A percentile compares a stretch with the other conserved stretches of the same genome.
Conservation (phyloP, 2,113 vertebrate genomes). For the Phrynocephalus versicolor region DNA sequence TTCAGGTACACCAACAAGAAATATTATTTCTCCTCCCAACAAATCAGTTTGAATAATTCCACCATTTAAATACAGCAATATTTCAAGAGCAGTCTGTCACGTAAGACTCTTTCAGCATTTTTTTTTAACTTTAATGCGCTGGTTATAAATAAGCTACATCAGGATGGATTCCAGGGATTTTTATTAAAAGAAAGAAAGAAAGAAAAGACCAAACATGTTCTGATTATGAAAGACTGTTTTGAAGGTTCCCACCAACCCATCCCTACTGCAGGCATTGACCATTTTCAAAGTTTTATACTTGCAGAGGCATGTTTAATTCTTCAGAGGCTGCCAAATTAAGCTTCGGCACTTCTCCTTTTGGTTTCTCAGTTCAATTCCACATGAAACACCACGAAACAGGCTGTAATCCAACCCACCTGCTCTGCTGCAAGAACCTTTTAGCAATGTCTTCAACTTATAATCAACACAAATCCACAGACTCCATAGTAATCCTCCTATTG, state of each 20-base stretch:
- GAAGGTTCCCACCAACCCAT: slow-evolving; percentile 48
- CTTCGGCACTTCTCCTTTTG: slow-evolving; percentile 50
- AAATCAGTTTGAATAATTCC: slow-evolving; percentile 41
- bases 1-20: background rate
- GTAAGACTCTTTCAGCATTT: slow-evolving; percentile 53
- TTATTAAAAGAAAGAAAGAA: too few relatives aligned
- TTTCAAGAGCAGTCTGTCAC: slow-evolving; percentile 51
- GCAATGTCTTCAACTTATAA: background rate
- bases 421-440: background rate
- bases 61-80: slow-evolving; percentile 32
- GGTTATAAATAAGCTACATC: slow-evolving; percentile 66
- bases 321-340: slow-evolving; percentile 53
- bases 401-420: background rate
- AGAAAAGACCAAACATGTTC: slow-evolving; percentile 45
- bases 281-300: slow-evolving; percentile 35
- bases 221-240: slow-evolving; percentile 47
- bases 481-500: too few relatives aligned
- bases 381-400: background rate
- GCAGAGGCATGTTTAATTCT: slow-evolving; percentile 38
- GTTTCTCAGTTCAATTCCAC: background rate
- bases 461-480: background rate
- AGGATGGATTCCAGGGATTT: slow-evolving; percentile 59
- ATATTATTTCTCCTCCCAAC: slow-evolving; percentile 40
- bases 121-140: slow-evolving; percentile 59
- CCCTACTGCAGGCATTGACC: slow-evolving; percentile 46